These are phyloP conservation scores for Pherbina coryleti DNA, from an alignment of 2,888 invertebrate genomes.

Conservation along the genomic window DNA sequence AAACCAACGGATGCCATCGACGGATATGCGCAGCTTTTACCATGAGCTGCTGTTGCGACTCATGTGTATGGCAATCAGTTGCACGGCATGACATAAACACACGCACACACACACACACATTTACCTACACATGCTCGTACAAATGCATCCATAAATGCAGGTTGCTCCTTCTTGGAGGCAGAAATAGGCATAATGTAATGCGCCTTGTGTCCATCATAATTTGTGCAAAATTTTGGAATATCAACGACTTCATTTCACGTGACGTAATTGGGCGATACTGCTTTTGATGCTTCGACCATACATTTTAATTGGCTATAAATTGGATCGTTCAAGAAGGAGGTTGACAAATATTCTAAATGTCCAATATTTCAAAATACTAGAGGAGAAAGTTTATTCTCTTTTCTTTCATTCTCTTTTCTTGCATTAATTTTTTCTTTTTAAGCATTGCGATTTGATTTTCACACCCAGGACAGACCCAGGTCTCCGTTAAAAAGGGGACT, in stretches of 20 bases:
- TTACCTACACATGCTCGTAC: too few species aligned
- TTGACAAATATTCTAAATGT: too few species aligned
- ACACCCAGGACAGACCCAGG: too few species aligned
- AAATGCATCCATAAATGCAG: background rate
- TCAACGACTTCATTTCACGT: background rate
- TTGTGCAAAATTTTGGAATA: background rate
- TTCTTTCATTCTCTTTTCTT: too few species aligned
- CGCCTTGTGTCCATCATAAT: background rate
- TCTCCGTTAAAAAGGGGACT: too few species aligned
- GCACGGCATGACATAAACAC: background rate
- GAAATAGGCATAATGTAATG: background rate
- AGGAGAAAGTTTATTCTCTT: too few species aligned
- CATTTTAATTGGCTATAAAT: slow-evolving; percentile 19
- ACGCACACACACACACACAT: background rate
- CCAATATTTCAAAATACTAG: too few species aligned
- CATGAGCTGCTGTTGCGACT: background rate
- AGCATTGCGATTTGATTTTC: too few species aligned
- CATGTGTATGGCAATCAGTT: background rate
- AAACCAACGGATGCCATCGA: slow-evolving; percentile 4
- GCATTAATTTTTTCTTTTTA: too few species aligned
- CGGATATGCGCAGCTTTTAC: background rate
- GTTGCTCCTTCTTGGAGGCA: background rate
- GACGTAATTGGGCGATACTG: background rate
- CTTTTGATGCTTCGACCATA: slow-evolving; percentile 13
- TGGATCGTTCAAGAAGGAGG: background rate